Base-by-base conservation (phyloP, 2,113 vertebrate genomes). In the Pterocles gutturalis region DNA sequence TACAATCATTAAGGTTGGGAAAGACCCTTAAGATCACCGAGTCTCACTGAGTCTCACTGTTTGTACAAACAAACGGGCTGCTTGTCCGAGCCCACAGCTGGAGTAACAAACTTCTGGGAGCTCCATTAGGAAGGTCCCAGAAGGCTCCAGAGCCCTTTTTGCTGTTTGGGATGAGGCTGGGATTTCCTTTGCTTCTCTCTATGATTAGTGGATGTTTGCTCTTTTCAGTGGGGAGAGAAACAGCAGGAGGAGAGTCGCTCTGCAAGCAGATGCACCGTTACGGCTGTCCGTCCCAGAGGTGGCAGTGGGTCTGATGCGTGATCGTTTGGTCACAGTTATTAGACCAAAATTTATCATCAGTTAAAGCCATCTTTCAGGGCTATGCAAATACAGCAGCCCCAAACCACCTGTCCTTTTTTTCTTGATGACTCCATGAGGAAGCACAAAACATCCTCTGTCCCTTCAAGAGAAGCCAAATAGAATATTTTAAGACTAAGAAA, bases 331-430 rank as follows among this genome's bases (percentile, higher is more conserved):
- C 96, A 97, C 96, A 96, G 94, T 54, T 87, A 67, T 96, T 91
- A 97, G 81, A 76, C n/a, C 57, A 82, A 89, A 93, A 96, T 96
- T 72, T 79, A 79, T 96, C 96, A 97, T 72, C 28, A 48, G 54
- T 62, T 93, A 67, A 87, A 93, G 87, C 49, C 66, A 90, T 41
- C 34, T 93, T 93, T 94, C 79, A 96, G 64, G 33, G 61, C 54
- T 96, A 95, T 95, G 85, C 92, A 96, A 96, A 97, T 89, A 34
- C 28, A 92, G 62, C 65, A 80, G 84, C 48, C 41, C 28, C 69
- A 84, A 89, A 85, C 46, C 89, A 94, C 66, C 88, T 25, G 11
- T 65, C 34, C 73, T 81, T 90, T 93, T 91, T 58, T 66, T 87
- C 71, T 48, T 77, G 67, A 93, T 5, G 9, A 29, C 53, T 86